Evolutionary conservation across 2,888 invertebrate genomes (phyloP).

Genomic region (Emmelina monodactyla): DNA sequence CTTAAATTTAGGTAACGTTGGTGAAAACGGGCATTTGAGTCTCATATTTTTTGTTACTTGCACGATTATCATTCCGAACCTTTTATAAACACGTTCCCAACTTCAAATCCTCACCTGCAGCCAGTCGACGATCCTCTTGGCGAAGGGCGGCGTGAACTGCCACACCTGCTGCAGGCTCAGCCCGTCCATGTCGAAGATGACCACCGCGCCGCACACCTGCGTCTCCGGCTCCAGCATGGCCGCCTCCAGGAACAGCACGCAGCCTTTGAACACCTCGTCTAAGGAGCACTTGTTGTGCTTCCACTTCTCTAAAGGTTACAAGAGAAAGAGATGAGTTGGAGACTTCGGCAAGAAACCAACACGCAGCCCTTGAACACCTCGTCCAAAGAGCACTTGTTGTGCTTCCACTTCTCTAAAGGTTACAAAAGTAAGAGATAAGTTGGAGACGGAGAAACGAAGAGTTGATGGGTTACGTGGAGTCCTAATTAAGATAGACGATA

Average conservation of each 20-base stretch:
- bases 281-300: slow-evolving; percentile 79
- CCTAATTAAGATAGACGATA: no score
- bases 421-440: no score
- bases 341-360: no score
- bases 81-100: no score
- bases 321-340: slow-evolving; percentile 4
- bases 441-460: slow-evolving; percentile 6
- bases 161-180: slow-evolving; percentile 81
- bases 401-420: slow-evolving; percentile 80
- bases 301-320: slow-evolving; percentile 73
- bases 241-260: slow-evolving; percentile 80
- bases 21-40: no score
- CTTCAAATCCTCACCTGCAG: no score
- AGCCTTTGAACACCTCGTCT: slow-evolving; percentile 85
- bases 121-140: slow-evolving; percentile 86
- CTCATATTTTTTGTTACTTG: no score
- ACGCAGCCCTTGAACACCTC: slow-evolving; percentile 87
- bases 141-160: slow-evolving; percentile 87
- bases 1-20: no score
- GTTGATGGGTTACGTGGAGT: no score
- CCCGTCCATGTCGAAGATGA: slow-evolving; percentile 88
- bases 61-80: no score
- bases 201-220: slow-evolving; percentile 78
- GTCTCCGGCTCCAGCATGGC: slow-evolving; percentile 82
- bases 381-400: slow-evolving; percentile 77